Percentiles rank a stretch among this genome's conserved stretches.
phyloP scores from a whole-genome alignment of 2,888 invertebrate genomes.

The Miltochrista miniata region DNA sequence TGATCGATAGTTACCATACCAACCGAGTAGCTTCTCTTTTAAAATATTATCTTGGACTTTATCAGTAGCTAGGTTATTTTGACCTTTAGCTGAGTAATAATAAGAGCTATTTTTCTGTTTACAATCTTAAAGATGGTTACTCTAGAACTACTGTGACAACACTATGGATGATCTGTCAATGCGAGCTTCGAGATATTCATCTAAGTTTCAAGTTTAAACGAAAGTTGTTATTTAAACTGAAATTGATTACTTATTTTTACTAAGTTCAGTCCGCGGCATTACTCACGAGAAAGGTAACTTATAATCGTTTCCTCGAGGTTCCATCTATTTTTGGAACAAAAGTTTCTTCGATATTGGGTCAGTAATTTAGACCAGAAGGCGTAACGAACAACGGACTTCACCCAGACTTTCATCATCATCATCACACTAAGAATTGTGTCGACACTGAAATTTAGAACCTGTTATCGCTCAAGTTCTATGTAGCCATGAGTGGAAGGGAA shows the following conservation, averaged over 20 bases:
- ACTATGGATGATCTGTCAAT: constrained; percentile 62
- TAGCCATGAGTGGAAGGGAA: too few species aligned
- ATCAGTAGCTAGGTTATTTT: constrained; percentile 26
- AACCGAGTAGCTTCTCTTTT: constrained; percentile 52
- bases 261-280: neutral
- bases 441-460: too few species aligned
- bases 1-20: constrained; percentile 64
- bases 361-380: too few species aligned
- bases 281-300: neutral
- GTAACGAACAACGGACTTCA: too few species aligned
- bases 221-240: constrained; percentile 13
- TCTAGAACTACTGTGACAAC: constrained; percentile 49
- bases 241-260: constrained; percentile 17
- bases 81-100: constrained; percentile 17
- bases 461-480: too few species aligned
- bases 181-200: constrained; percentile 40
- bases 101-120: constrained; percentile 25
- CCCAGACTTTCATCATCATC: too few species aligned
- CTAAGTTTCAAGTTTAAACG: constrained; percentile 28
- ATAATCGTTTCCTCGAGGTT: too few species aligned
- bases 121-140: constrained; percentile 31
- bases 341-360: neutral
- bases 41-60: constrained; percentile 50
- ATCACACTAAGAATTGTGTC: too few species aligned
- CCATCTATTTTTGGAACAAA: too few species aligned